These are phyloP conservation scores for Syngnathoides biaculeatus DNA, from an alignment of 2,113 vertebrate genomes.

Conservation along the genomic window DNA sequence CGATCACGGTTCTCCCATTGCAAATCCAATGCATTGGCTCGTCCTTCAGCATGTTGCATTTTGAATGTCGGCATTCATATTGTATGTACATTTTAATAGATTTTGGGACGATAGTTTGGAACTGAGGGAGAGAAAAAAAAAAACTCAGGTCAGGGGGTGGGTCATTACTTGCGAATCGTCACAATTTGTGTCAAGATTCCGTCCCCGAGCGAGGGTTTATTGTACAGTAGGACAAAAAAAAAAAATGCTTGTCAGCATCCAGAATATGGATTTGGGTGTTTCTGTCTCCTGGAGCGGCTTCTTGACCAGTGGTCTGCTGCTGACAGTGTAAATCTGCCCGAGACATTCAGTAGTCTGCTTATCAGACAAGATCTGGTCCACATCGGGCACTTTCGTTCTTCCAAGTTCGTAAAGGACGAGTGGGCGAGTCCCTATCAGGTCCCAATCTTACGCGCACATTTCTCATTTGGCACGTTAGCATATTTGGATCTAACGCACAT, in stretches of 20 bases:
- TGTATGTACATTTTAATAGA: background rate
- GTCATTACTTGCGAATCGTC: background rate
- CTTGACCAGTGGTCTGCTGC: conserved; percentile 25
- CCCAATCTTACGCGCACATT: conserved; percentile 12
- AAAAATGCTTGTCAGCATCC: conserved; percentile 14
- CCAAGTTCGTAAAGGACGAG: conserved; percentile 30
- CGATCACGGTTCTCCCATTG: too few species aligned
- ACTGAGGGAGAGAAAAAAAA: too few species aligned
- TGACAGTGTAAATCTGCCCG: conserved; percentile 28
- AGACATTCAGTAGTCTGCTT: conserved; percentile 31
- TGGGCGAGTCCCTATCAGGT: conserved; percentile 22
- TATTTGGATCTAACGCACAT: background rate
- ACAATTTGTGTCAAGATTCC: background rate
- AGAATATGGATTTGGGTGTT: conserved; percentile 24
- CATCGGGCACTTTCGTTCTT: conserved; percentile 26
- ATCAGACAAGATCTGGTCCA: conserved; percentile 45
- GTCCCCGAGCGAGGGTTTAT: too few species aligned
- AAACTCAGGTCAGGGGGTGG: too few species aligned
- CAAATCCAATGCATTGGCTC: too few species aligned
- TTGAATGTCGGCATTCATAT: too few species aligned
- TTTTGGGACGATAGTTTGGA: too few species aligned
- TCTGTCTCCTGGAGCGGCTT: conserved; percentile 26
- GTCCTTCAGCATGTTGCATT: too few species aligned
- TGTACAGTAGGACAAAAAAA: too few species aligned
- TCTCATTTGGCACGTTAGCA: background rate